Base-by-base conservation (phyloP, 2,113 vertebrate species). In the Chloroceryle aenea region DNA sequence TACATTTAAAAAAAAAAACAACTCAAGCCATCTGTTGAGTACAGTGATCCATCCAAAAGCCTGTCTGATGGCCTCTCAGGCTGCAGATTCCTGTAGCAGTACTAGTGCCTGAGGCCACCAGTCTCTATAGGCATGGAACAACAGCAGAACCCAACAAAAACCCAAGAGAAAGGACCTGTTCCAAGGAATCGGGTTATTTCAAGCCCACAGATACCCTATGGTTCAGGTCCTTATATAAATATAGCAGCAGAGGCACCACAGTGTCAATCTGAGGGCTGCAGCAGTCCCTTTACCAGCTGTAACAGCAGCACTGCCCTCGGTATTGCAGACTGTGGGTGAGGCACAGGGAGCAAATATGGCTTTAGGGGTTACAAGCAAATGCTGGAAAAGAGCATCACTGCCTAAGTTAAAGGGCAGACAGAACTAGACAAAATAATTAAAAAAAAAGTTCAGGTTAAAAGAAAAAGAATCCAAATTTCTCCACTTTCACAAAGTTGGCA, bases 301-400 rank as follows among this genome's bases (percentile, higher is more conserved):
- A 72, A 61, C 36, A 84, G 91, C 87, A 96, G 87, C 42, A 47
- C 9, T 61, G 66, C 64, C 66, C 68, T 85, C 30, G 22, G 50
- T 59, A 74, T 27, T 92, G 83, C 89, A 53, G n/a, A 43, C 64
- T 71, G 36, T 2, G 21, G 83, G 71, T 12, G 89, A 96, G 92
- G 93, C 83, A 94, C 93, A 90, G 85, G 78, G 76, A 89, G 87
- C 58, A 89, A 94, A 90, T 98, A 96, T 97, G 97, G 97, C 96
- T 96, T 94, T 91, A 93, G 68, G 93, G 87, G 40, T 85, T 85
- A 87, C 40, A 92, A 95, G 85, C 83, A 95, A 87, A 87, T 52
- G 43, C 71, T 85, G 71, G 80, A 69, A 42, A 55, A 72, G 19
- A 93, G 36, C 78, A 64, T 63, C 68, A 61, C 43, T 0, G 12